phyloP scores from a whole-genome alignment of 1,140 invertebrate genomes.

The Brachionus rotundiformis region DNA sequence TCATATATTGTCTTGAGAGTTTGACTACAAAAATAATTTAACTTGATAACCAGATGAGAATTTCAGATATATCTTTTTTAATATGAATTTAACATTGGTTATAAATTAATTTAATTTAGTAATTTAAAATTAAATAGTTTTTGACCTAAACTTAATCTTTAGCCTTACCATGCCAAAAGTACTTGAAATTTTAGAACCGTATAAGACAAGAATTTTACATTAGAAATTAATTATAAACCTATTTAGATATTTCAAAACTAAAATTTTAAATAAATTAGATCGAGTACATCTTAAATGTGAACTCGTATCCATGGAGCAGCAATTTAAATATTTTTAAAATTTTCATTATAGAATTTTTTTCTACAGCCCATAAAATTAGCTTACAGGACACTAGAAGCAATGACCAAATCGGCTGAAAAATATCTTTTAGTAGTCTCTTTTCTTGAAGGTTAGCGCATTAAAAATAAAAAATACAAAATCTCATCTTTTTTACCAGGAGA shows the following conservation, averaged over 20 bases:
- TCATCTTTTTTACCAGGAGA: background rate
- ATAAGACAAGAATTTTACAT: slow-evolving; percentile 25
- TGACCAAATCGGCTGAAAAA: slow-evolving; percentile 13
- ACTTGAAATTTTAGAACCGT: background rate
- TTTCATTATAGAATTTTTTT: background rate
- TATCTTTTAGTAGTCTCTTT: slow-evolving; percentile 35
- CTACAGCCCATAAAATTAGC: background rate
- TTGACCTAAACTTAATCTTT: too few species aligned
- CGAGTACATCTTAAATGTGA: slow-evolving; percentile 26
- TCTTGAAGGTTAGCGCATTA: background rate
- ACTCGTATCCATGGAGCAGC: slow-evolving; percentile 42
- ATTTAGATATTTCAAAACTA: background rate
- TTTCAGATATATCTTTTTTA: too few species aligned
- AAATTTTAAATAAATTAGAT: slow-evolving; percentile 2
- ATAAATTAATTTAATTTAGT: too few species aligned
- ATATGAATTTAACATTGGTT: too few species aligned
- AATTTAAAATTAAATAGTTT: too few species aligned
- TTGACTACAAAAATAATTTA: too few species aligned
- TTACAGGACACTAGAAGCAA: background rate
- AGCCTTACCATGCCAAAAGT: too few species aligned
- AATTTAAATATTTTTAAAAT: slow-evolving; percentile 32
- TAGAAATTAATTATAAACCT: slow-evolving; percentile 2
- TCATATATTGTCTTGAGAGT: too few species aligned
- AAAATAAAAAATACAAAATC: background rate
- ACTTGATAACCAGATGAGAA: too few species aligned